Evolutionary conservation across 1,140 invertebrate genomes (phyloP), one percentile per base, ranked within the genome.

Genomic region (Ostrea edulis): DNA sequence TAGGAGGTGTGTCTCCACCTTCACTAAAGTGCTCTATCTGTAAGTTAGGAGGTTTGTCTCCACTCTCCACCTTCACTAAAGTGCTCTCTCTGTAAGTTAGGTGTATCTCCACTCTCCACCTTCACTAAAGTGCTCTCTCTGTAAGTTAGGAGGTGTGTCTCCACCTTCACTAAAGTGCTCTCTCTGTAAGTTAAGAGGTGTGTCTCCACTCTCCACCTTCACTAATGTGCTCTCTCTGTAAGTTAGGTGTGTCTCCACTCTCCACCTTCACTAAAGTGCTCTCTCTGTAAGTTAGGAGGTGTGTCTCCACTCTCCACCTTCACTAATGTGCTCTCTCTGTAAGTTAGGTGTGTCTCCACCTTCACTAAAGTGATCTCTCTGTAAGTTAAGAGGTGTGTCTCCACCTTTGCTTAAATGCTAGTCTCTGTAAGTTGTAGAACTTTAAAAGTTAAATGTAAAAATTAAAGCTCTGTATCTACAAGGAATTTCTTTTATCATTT

Each of bases 101-200:
- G 71, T 96, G 96, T 84, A 96, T 44, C 35, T 44, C 2, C 35
- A 44, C 35, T 96, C 20, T 91, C 96, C 11, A 96, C 96, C 88
- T 55, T 25, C n/a, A 82, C 44, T 20, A 52, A 22, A 44, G 4
- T 17, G 3, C 51, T 84, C 2, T 62, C 12, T 85, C 8, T 71
- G 90, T 91, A 87, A 89, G 96, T 2, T 44, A 44, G 5, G 35
- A 44, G 35, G 35, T n/a, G 35, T 44, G 35, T 44, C 35, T 44
- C 35, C 35, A 44, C 35, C 1, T 44, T 44, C 5, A 1, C 35
- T 44, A 44, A 2, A 44, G 1, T 44, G 35, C 35, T 44, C 1
- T n/a, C 2, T 44, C 35, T 44, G 2, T 44, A 44, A 44, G n/a
- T n/a, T n/a, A 44, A 44, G 35, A 44, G 35, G n/a, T n/a, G n/a